Conservation (phyloP, 2,888 invertebrate genomes). For the Dusona sp. region DNA sequence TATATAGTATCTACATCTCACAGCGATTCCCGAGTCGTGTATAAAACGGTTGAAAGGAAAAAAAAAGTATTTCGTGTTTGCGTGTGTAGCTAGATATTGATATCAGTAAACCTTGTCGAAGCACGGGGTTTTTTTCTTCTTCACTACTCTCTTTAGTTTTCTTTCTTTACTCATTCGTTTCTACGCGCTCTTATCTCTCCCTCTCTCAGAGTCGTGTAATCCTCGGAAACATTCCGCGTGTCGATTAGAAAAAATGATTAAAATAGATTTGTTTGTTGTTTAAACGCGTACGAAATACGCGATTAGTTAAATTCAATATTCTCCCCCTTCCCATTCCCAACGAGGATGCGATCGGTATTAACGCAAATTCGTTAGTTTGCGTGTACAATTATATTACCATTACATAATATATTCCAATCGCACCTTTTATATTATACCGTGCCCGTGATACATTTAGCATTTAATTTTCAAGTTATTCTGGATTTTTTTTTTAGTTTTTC, state of each 20-base stretch:
- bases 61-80: conserved; percentile 60
- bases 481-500: conserved; percentile 27
- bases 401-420: conserved; percentile 47
- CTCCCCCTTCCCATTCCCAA: conserved; percentile 9
- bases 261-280: conserved; percentile 58
- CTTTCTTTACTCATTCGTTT: background rate
- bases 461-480: conserved; percentile 34
- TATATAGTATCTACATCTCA: conserved; percentile 71
- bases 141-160: conserved; percentile 47
- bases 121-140: conserved; percentile 55
- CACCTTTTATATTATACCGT: conserved; percentile 49
- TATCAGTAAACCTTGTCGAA: conserved; percentile 56
- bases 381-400: conserved; percentile 47
- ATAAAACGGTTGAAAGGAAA: conserved; percentile 67
- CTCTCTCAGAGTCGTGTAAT: conserved; percentile 11
- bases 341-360: conserved; percentile 21
- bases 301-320: conserved; percentile 31
- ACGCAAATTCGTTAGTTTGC: conserved; percentile 27
- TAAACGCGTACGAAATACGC: conserved; percentile 1
- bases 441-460: conserved; percentile 50
- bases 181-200: background rate
- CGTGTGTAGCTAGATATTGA: conserved; percentile 44
- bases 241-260: conserved; percentile 62
- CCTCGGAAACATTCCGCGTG: conserved; percentile 2
- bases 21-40: conserved; percentile 67